Conservation (phyloP, 1,140 invertebrate species). For the Mesaphorura yosii region DNA sequence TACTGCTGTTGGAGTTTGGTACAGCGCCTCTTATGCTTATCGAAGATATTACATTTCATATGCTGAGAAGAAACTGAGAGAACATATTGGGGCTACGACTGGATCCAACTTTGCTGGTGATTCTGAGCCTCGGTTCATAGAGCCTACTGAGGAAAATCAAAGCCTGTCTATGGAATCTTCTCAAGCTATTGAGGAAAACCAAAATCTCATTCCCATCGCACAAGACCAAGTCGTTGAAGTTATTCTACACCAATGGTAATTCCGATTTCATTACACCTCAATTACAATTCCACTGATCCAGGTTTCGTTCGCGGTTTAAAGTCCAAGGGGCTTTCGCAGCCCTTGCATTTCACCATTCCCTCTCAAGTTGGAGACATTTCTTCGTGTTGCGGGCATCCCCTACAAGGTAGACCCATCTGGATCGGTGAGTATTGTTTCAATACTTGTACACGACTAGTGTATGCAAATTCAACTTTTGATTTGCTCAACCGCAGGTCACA, state of each 20-base stretch:
- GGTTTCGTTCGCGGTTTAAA: not conserved
- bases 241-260: not conserved
- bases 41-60: too few relatives aligned
- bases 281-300: too few relatives aligned
- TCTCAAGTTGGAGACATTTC: conserved; percentile 32
- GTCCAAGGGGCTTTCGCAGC: conserved; percentile 16
- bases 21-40: not conserved
- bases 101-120: not conserved
- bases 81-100: conserved; percentile 1
- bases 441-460: not conserved
- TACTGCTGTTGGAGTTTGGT: conserved; percentile 7
- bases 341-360: conserved; percentile 26
- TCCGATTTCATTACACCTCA: not conserved
- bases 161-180: not conserved
- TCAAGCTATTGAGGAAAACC: not conserved
- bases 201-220: too few relatives aligned
- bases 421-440: not conserved
- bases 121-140: not conserved
- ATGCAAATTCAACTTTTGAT: too few relatives aligned
- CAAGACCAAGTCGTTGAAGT: too few relatives aligned
- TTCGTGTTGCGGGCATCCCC: conserved; percentile 29
- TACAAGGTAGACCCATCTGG: conserved; percentile 25
- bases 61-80: too few relatives aligned
- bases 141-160: not conserved
- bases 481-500: not conserved